Evolutionary conservation across 2,888 invertebrate genomes (phyloP).

Genomic region (Ormyrus thymus): DNA sequence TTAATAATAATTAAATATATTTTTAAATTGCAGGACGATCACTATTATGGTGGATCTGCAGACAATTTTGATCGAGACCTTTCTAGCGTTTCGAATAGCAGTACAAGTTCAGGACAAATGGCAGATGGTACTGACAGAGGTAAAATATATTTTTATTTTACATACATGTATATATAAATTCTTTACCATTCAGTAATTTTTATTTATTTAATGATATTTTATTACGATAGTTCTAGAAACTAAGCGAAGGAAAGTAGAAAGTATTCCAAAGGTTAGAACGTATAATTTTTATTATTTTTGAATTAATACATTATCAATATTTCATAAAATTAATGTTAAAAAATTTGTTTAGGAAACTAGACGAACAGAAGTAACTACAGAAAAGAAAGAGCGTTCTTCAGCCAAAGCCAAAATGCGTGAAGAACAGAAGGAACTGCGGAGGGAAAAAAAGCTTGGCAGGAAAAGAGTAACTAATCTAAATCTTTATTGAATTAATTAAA

Average conservation of each 20-base stretch:
- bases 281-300: background rate
- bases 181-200: background rate
- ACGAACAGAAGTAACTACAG: slow-evolving; percentile 65
- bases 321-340: background rate
- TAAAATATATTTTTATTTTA: slow-evolving; percentile 61
- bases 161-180: slow-evolving; percentile 2
- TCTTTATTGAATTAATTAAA: slow-evolving; percentile 44
- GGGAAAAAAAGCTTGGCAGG: slow-evolving; percentile 87
- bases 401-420: slow-evolving; percentile 77
- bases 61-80: slow-evolving; percentile 78
- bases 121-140: slow-evolving; percentile 77
- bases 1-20: slow-evolving; percentile 10
- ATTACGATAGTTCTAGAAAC: slow-evolving; percentile 77
- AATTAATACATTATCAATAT: background rate
- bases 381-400: slow-evolving; percentile 72
- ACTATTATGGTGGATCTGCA: slow-evolving; percentile 74
- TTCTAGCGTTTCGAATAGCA: slow-evolving; percentile 76
- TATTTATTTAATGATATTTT: slow-evolving; percentile 6
- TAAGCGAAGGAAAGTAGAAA: slow-evolving; percentile 91
- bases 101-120: slow-evolving; percentile 72
- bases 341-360: slow-evolving; percentile 66
- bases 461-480: slow-evolving; percentile 80
- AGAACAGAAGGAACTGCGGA: slow-evolving; percentile 87
- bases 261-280: slow-evolving; percentile 87
- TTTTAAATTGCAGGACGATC: slow-evolving; percentile 75